phyloP scores from a whole-genome alignment of 2,113 vertebrate genomes.

The Lampris incognitus region DNA sequence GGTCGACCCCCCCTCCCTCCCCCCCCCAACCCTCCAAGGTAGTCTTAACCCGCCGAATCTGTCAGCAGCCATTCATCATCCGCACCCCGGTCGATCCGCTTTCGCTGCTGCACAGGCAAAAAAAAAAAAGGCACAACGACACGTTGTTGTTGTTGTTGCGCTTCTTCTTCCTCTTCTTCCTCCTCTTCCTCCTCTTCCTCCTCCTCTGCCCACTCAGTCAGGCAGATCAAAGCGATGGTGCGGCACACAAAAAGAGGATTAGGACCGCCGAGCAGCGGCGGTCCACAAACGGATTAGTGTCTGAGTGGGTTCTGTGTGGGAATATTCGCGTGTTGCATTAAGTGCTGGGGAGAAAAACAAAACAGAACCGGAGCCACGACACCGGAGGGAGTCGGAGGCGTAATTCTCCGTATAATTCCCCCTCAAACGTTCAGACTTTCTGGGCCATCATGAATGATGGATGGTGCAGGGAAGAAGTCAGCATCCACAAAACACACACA shows the following conservation, averaged over 20 bases:
- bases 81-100: constrained; percentile 14
- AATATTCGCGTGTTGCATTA: constrained; percentile 6
- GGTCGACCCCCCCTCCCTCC: constrained; percentile 43
- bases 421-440: constrained; percentile 41
- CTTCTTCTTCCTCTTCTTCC: no score
- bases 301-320: constrained; percentile 18
- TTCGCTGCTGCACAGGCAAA: neutral
- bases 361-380: neutral
- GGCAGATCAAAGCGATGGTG: no score
- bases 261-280: neutral
- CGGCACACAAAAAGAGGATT: neutral
- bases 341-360: constrained; percentile 13
- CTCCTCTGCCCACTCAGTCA: constrained; percentile 10
- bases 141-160: neutral
- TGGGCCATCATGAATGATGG: constrained; percentile 55
- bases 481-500: constrained; percentile 15
- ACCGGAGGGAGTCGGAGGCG: constrained; percentile 21
- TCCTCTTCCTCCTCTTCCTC: neutral
- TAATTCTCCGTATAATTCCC: constrained; percentile 47
- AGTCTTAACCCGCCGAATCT: constrained; percentile 55
- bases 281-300: constrained; percentile 20
- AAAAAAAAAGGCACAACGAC: constrained; percentile 8
- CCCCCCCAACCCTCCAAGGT: constrained; percentile 44
- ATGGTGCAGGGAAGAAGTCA: constrained; percentile 35
- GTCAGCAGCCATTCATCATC: constrained; percentile 53